These are phyloP conservation scores for Tokudaia muenninki DNA, from an alignment of 2,797 vertebrate species.

Conservation along the genomic window DNA sequence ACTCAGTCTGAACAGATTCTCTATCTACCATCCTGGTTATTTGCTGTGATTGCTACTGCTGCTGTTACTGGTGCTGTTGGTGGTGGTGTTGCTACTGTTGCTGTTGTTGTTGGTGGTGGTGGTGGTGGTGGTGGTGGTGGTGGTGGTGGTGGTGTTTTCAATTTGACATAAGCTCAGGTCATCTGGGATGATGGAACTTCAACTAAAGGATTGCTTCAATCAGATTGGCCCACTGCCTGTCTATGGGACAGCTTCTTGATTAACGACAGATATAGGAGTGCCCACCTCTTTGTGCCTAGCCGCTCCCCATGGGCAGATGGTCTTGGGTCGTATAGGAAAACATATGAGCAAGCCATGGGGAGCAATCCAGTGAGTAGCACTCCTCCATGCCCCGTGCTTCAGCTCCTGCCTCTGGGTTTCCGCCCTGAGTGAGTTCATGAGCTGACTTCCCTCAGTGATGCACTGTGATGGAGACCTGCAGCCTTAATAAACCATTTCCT, in stretches of 20 bases:
- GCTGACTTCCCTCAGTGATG: neutral
- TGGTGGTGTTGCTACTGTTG: too few species aligned
- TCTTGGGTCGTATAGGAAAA: neutral
- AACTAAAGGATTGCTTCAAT: neutral
- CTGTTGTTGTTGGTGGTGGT: neutral
- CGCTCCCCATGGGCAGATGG: neutral
- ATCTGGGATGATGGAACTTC: neutral
- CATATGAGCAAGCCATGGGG: neutral
- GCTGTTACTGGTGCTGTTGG: neutral
- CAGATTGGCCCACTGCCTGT: neutral
- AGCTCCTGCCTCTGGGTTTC: neutral
- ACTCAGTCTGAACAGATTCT: neutral
- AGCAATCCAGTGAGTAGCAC: neutral
- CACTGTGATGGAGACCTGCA: neutral
- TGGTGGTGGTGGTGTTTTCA: neutral
- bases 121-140: too few species aligned
- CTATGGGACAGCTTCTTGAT: neutral
- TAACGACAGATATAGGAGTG: too few species aligned
- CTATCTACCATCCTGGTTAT: too few species aligned
- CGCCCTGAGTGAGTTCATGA: neutral
- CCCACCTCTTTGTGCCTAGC: neutral
- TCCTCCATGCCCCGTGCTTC: too few species aligned
- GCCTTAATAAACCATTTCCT: neutral
- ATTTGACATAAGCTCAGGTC: neutral
- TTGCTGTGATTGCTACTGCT: neutral